phyloP scores from a whole-genome alignment of 2,113 vertebrate species.

The Tachysurus vachellii region DNA sequence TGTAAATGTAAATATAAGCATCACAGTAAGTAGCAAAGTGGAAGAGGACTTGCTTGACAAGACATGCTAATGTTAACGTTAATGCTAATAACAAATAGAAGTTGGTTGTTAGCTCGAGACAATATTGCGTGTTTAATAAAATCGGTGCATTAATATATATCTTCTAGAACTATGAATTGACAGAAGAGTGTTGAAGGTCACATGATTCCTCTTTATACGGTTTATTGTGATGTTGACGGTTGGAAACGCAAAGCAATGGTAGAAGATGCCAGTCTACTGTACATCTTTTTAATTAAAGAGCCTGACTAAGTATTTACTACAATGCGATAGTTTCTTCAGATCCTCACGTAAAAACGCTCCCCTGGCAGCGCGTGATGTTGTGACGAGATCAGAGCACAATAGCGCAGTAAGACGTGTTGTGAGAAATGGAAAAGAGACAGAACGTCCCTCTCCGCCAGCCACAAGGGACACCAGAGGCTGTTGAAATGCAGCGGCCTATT shows the following conservation, averaged over 20 bases:
- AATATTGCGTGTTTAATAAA: background rate
- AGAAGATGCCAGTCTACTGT: background rate
- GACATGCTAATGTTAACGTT: background rate
- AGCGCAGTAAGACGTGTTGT: slow-evolving; percentile 14
- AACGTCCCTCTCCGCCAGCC: slow-evolving; percentile 7
- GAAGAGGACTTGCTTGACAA: background rate
- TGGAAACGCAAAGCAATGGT: background rate
- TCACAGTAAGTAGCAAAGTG: background rate
- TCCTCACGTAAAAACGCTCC: background rate
- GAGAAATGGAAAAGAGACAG: slow-evolving; percentile 21
- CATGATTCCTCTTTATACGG: background rate
- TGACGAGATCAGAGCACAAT: slow-evolving; percentile 14
- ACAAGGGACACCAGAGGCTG: slow-evolving; percentile 9
- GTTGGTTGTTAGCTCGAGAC: background rate
- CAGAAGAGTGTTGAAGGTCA: background rate
- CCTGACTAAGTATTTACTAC: background rate
- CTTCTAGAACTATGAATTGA: background rate
- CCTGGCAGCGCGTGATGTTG: background rate
- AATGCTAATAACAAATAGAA: background rate
- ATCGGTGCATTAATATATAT: background rate
- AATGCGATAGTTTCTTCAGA: background rate
- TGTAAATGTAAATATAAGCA: background rate
- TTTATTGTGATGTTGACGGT: background rate
- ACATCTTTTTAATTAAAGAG: background rate
- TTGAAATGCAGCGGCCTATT: slow-evolving; percentile 13